Evolutionary conservation across 2,113 vertebrate species (phyloP), one percentile per base, ranked within the genome.

Genomic region (Chelonoidis abingdonii): DNA sequence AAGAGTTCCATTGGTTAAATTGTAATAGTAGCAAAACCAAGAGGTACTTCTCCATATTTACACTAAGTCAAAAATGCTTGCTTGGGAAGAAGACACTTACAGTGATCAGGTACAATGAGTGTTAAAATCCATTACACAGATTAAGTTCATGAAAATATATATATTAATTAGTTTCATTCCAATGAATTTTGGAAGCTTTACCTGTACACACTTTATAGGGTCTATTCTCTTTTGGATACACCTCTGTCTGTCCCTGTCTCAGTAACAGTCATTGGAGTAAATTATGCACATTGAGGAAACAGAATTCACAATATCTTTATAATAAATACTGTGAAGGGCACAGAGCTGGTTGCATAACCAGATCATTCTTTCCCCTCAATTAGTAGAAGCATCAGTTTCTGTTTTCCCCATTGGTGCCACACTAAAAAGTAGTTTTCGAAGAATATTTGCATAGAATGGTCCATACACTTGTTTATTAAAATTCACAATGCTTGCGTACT

Each of bases 381-480:
- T 95, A 44, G 87, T 27, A 91, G 97, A 49, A 84, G 97, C 52
- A 27, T 94, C 86, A 52, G 96, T 90, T 88, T 97, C 98, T 41
- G 84, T 83, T 85, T 97, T 97, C 35, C 84, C 96, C 24, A 86
- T 7, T 47, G 97, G 69, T 88, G 97, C 91, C 76, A 97, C 97
- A 41, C 88, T 93, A 89, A 99, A 99, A 86, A 99, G 98, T 82
- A 99, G 97, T 95, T 98, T 99, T 95, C 98, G 99, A 69, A 99
- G 98, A 98, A 99, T 99, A 88, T 97, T 98, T 10, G 98, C 98
- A 80, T 99, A 99, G 97, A 99, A 99, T 35, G 99, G 99, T 97
- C 99, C 99, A 59, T 99, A 99, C 11, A 99, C 99, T 90, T 98
- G 97, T 92, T 98, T 99, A 98, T 99, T 99, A 96, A 99, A 99